Evolutionary conservation across 2,888 invertebrate species (phyloP), one percentile per base, ranked within the genome.

Genomic region (Schrankia costaestrigalis): DNA sequence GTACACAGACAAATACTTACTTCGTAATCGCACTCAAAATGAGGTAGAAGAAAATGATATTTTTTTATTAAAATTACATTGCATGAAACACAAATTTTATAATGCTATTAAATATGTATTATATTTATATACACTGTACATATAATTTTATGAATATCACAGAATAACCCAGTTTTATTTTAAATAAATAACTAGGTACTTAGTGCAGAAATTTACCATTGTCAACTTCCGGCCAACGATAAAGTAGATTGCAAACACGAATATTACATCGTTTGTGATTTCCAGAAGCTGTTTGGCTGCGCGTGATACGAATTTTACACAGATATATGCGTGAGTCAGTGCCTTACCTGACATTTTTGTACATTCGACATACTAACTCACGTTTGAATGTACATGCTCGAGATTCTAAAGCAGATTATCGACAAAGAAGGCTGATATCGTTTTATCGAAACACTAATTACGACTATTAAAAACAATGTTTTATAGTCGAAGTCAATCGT

Each of bases 401-500:
- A 67, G 71, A 72, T 73, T 56, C 44, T 58, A 53, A 52, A 48
- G 46, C 45, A 53, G 71, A 73, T 70, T 57, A 52, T 45, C 41
- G 41, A 50, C 58, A 48, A 57, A 61, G 51, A 67, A 64, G 64
- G 64, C 53, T 62, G 61, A 71, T 71, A 65, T 69, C 57, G 68
- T 69, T 70, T 63, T 68, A 71, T 66, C 58, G 68, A 49, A 63
- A 72, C 69, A 64, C 78, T 80, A 82, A 83, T 82, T 81, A 75
- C 70, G 67, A 63, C 58, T 61, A 78, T 69, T 78, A 76, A 80
- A 79, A 78, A 76, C 73, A 69, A 71, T 67, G 78, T 74, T 84
- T 83, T 84, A 83, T 79, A 56, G 79, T 63, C 56, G 64, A 63
- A 75, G 80, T 79, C 76, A 71, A 78, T 77, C 76, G 77, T 62